Base-by-base conservation (phyloP, 2,113 vertebrate species). In the Grus americana region DNA sequence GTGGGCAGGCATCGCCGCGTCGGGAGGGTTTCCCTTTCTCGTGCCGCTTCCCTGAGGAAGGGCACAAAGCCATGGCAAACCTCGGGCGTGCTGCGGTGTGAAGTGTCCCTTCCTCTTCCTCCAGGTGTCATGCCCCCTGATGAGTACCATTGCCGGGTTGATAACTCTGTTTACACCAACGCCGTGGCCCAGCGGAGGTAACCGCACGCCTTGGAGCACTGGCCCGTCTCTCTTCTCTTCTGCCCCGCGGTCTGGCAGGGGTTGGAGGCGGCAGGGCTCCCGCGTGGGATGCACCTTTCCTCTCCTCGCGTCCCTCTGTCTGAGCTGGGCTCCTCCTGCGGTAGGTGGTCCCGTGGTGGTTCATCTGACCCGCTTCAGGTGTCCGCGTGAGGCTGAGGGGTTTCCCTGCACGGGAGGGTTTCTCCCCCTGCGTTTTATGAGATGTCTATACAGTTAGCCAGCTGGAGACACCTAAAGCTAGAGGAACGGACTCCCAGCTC, bases 91-190 rank as follows among this genome's bases (percentile, higher is more conserved):
- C 78, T 21, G n/a, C 3, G 9, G 52, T 36, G 47, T 9, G 2
- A 73, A 42, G 58, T 15, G 52, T 83, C 44, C 61, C 88, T 40
- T 71, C 23, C 70, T 94, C 52, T 80, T 22, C 67, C 94, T 88
- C 34, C 91, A 99, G 99, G 98, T 96, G 99, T 99, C 92, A 99
- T 99, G 98, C 99, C 99, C 40, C 99, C 99, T 0, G 99, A 99
- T 19, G 99, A 99, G 88, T 99, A 99, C 92, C 98, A 99, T 50
- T 59, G 76, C 61, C 97, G 83, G 26, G 98, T 99, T 3, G 96
- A 98, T 93, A 98, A 99, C 98, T 99, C 99, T 0, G 99, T 98
- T 27, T 99, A 99, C 97, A 99, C 99, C 97, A 99, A 99, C 47
- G 97, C 98, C 21, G 94, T 99, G 97, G 99, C 98, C 55, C 99